Evolutionary conservation across 1,140 invertebrate species (phyloP), one percentile per base, ranked within the genome.

Genomic region (Trissolcus basalis): DNA sequence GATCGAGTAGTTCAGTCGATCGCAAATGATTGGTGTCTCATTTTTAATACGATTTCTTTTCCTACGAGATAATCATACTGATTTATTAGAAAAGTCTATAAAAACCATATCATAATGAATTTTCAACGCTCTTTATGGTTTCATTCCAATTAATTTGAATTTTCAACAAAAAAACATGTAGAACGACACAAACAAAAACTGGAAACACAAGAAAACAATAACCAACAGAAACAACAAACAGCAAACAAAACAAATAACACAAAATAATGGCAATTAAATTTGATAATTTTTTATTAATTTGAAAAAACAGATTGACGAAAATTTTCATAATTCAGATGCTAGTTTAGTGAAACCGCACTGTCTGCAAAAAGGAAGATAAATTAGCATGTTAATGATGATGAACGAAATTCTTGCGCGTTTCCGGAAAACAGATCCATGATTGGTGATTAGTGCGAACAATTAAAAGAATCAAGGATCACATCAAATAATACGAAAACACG

Each of bases 401-500:
- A 35, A 6, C 10, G 33, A 35, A 35, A 35, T 35, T 35, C n/a
- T n/a, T n/a, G n/a, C n/a, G n/a, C n/a, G n/a, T 9, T 11, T 11
- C 36, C 36, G 36, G 9, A 8, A 3, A 11, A n/a, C 36, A 9
- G 9, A 39, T n/a, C 3, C 9, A 4, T 8, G 36, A 27, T 27
- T 27, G 6, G 19, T 27, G 19, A 39, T 39, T 3, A 39, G 2
- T 4, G 9, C 9, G n/a, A 39, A 2, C 43, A 44, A 44, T 44
- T 14, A 44, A 44, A 12, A 8, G 12, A 13, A 55, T 55, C 16
- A 14, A 35, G 33, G 54, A 47, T 47, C 8, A 55, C 19, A 44
- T 44, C 12, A 19, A 51, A 51, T 27, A 39, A 51, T 14, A 71
- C 53, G 12, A 55, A 65, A 55, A 63, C 48, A 45, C 15, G 32